phyloP scores from a whole-genome alignment of 1,140 invertebrate genomes.

The Antheraea mylitta region DNA sequence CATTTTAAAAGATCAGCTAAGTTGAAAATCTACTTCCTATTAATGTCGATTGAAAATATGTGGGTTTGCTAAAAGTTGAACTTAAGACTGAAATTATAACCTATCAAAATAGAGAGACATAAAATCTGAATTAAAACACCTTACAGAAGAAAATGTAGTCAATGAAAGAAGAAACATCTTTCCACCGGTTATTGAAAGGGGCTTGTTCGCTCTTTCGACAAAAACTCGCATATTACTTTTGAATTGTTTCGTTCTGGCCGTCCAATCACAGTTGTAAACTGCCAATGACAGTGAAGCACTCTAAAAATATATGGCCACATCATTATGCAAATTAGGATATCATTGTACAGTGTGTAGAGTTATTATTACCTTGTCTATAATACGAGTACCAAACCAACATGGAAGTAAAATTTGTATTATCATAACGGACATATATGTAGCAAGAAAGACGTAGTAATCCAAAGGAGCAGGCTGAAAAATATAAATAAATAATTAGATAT shows the following conservation, averaged over 20 bases:
- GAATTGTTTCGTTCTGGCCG: conserved; percentile 42
- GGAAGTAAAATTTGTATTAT: conserved; percentile 53
- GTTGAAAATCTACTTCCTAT: too few relatives aligned
- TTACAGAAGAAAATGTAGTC: conserved; percentile 62
- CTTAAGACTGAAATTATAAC: too few relatives aligned
- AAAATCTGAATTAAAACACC: conserved; percentile 19
- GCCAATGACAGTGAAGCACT: conserved; percentile 48
- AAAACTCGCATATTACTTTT: conserved; percentile 62
- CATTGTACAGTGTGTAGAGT: too few relatives aligned
- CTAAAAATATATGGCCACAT: conserved; percentile 27
- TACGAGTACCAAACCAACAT: conserved; percentile 55
- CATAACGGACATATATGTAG: conserved; percentile 52
- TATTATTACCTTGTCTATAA: conserved; percentile 48
- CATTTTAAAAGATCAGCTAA: too few relatives aligned
- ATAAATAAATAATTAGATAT: conserved; percentile 8
- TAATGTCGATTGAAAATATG: too few relatives aligned
- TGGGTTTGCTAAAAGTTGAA: too few relatives aligned
- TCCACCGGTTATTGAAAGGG: conserved; percentile 55
- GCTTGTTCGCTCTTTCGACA: conserved; percentile 49
- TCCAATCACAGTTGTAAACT: conserved; percentile 61
- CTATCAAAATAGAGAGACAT: too few relatives aligned
- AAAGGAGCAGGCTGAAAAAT: conserved; percentile 42
- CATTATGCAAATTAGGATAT: not conserved
- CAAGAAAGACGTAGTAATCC: conserved; percentile 52
- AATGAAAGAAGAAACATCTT: conserved; percentile 66